Base-by-base conservation (phyloP, 1,140 invertebrate species). In the Listronotus oregonensis region DNA sequence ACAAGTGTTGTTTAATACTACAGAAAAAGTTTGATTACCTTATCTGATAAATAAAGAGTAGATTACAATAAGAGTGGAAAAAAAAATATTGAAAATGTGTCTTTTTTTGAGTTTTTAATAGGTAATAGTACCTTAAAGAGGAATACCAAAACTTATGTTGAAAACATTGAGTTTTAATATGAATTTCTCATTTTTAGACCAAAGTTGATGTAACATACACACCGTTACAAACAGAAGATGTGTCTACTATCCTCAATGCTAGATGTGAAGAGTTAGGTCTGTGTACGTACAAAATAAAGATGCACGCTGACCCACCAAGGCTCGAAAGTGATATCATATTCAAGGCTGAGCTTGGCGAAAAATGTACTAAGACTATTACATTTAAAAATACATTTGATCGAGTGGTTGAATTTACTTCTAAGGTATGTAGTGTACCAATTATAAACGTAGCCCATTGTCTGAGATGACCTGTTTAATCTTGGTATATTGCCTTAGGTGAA, bases 181-280 rank as follows among this genome's bases (percentile, higher is more conserved):
- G 5, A 27, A 27, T 40, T 60, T 49, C 57, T 27, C 10, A 40
- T 34, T 70, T 68, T 34, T 15, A 72, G 69, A 37, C 64, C 18
- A 56, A 64, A 39, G 17, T 74, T 1, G 55, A 62, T 51, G 12
- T 75, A 3, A 62, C 17, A 2, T 75, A 66, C 31, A 56, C 11
- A 14, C 71, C 71, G 11, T 4, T 69, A 31, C 12, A 34, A 9
- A n/a, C 32, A 10, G 71, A 66, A 55, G 37, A 50, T 39, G 39
- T 15, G 6, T 50, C 56, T 12, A 68, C 47, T 8, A 39, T 15
- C 34, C 46, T 75, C n/a, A 56, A 65, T 27, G 65, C 67, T 1
- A 64, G 40, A 42, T 66, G 66, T 32, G 55, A 66, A 60, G 71
- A 75, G 60, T 52, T 75, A 11, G 73, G 73, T 1, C 64, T 49